A percentile compares a stretch with the other conserved stretches of the same genome.
These are phyloP conservation scores for Nesometra sesokonis DNA, from an alignment of 35 echinoderm and acorn worm species.

Conservation along the genomic window DNA sequence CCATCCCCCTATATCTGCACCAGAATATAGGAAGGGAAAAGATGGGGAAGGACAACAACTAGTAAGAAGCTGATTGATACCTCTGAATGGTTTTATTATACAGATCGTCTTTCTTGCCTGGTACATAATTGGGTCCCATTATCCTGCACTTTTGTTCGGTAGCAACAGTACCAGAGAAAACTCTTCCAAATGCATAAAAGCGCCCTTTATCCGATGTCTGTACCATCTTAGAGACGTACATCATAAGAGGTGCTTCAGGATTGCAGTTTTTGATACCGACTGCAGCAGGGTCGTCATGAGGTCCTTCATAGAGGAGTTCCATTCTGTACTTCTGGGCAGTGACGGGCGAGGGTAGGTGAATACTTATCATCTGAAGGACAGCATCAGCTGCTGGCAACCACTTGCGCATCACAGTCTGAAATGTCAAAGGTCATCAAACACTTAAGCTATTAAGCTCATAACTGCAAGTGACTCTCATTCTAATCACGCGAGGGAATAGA, in stretches of 20 bases:
- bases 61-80: slow-evolving; percentile 7
- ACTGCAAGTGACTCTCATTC: too few species aligned
- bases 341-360: slow-evolving; percentile 87
- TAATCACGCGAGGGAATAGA: too few species aligned
- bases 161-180: slow-evolving; percentile 74
- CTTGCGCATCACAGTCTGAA: slow-evolving; percentile 77
- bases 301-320: slow-evolving; percentile 96
- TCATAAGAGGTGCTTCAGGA: slow-evolving; percentile 62
- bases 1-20: too few species aligned
- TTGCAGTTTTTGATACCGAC: slow-evolving; percentile 97
- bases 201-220: slow-evolving; percentile 90
- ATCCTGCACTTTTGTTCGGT: slow-evolving; percentile 74
- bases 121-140: slow-evolving; percentile 93
- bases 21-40: too few species aligned
- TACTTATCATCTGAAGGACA: slow-evolving; percentile 97
- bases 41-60: neutral
- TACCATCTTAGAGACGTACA: slow-evolving; percentile 99
- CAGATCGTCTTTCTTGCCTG: slow-evolving; percentile 91
- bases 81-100: slow-evolving; percentile 80
- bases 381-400: slow-evolving; percentile 94
- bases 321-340: slow-evolving; percentile 92
- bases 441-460: too few species aligned
- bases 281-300: slow-evolving; percentile 65
- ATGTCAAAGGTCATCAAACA: too few species aligned
- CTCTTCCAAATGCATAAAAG: slow-evolving; percentile 93